Conservation (phyloP, 1,140 invertebrate genomes). For the Paracyclopina nana region DNA sequence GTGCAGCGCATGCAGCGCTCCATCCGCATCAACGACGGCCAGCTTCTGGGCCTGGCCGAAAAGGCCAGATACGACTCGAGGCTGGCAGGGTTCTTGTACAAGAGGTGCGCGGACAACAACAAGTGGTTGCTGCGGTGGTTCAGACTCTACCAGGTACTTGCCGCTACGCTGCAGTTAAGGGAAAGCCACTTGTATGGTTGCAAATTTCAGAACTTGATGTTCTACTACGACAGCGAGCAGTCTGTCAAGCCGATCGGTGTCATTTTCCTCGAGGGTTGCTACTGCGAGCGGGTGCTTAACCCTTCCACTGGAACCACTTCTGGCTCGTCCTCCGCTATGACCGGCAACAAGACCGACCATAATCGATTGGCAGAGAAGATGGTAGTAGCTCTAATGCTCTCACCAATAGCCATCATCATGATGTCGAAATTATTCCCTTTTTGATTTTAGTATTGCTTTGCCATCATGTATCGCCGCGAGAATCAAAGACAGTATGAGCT, state of each 20-base stretch:
- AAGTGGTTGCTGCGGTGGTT: constrained; percentile 83
- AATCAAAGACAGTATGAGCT: constrained; percentile 71
- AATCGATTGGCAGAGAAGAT: too few relatives aligned
- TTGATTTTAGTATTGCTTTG: constrained; percentile 59
- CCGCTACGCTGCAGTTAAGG: not conserved
- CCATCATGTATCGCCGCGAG: constrained; percentile 64
- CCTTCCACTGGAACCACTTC: not conserved
- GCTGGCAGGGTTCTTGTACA: constrained; percentile 57
- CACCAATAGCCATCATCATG: not conserved
- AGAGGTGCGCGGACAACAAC: constrained; percentile 56
- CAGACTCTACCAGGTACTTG: constrained; percentile 59
- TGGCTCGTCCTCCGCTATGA: not conserved
- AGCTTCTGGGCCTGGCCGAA: constrained; percentile 60
- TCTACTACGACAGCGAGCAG: constrained; percentile 69
- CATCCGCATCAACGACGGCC: constrained; percentile 55
- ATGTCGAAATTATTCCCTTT: constrained; percentile 5
- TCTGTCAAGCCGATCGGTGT: constrained; percentile 56
- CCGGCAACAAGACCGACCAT: too few relatives aligned
- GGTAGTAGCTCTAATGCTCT: too few relatives aligned
- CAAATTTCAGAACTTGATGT: constrained; percentile 52
- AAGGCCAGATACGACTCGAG: constrained; percentile 56
- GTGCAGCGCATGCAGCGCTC: constrained; percentile 70
- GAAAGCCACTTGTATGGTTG: not conserved
- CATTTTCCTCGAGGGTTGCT: constrained; percentile 67
- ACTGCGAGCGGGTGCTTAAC: constrained; percentile 52